These are phyloP conservation scores for Tachystola acroxantha DNA, from an alignment of 2,888 invertebrate species.

Conservation along the genomic window DNA sequence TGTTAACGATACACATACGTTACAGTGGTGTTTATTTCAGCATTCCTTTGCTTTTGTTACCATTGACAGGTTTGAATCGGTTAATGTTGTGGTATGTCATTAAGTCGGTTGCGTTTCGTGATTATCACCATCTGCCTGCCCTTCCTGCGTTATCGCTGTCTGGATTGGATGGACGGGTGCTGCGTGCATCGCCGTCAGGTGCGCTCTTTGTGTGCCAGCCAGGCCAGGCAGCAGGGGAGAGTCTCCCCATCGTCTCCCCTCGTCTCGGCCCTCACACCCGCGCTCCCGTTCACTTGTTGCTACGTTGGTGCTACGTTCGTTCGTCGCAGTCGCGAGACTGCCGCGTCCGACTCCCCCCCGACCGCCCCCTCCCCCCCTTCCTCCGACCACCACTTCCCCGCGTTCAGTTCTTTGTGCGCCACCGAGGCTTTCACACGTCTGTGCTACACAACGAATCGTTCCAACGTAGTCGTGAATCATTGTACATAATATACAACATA, in stretches of 20 bases:
- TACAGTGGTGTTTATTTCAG: no score
- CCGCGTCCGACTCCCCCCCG: slow-evolving; percentile 47
- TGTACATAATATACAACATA: slow-evolving; percentile 31
- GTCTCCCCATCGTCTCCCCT: slow-evolving; percentile 36
- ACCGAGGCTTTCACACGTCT: slow-evolving; percentile 58
- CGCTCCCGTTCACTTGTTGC: slow-evolving; percentile 74
- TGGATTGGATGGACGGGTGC: slow-evolving; percentile 27
- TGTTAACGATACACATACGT: no score
- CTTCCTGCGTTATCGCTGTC: slow-evolving; percentile 40
- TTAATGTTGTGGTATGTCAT: slow-evolving; percentile 17
- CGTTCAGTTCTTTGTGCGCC: slow-evolving; percentile 76
- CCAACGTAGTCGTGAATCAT: slow-evolving; percentile 49
- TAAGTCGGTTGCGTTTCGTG: slow-evolving; percentile 22
- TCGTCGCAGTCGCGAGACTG: slow-evolving; percentile 51
- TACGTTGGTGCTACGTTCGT: slow-evolving; percentile 45
- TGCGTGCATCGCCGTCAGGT: slow-evolving; percentile 56
- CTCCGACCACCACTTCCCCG: slow-evolving; percentile 52
- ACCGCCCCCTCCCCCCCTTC: slow-evolving; percentile 33
- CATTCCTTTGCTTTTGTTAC: no score
- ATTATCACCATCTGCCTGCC: slow-evolving; percentile 53
- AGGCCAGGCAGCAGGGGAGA: no score
- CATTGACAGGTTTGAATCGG: no score
- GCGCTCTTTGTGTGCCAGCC: slow-evolving; percentile 45
- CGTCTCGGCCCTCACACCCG: slow-evolving; percentile 34
- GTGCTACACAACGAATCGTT: slow-evolving; percentile 40